phyloP scores from a whole-genome alignment of 2,888 invertebrate genomes.

The Andricus curvator region DNA sequence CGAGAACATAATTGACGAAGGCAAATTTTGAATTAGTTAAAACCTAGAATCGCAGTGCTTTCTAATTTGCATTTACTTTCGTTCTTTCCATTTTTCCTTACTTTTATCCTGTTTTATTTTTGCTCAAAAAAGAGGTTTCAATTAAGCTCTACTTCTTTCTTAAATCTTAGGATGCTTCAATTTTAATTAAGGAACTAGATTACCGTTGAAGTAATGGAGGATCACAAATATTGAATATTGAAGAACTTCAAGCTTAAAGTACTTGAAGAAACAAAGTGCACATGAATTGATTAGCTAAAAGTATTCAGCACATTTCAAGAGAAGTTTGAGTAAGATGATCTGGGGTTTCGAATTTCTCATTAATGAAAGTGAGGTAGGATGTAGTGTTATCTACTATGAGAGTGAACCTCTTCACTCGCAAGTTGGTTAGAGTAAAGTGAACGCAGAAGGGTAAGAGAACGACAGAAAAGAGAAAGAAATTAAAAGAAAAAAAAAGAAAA shows the following conservation, averaged over 20 bases:
- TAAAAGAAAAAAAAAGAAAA: not conserved
- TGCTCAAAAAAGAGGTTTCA: not conserved
- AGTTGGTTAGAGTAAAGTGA: constrained; percentile 6
- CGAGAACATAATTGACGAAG: no score
- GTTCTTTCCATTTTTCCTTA: no score
- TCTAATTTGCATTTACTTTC: no score
- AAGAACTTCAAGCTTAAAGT: constrained; percentile 6
- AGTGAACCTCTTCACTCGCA: not conserved
- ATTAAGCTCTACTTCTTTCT: constrained; percentile 9
- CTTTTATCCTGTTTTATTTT: no score
- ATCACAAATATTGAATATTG: constrained; percentile 19
- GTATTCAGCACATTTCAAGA: constrained; percentile 32
- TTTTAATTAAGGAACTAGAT: constrained; percentile 16
- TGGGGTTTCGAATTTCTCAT: constrained; percentile 28
- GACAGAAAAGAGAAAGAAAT: constrained; percentile 5
- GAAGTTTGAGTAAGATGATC: not conserved
- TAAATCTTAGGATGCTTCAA: not conserved
- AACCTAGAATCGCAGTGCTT: no score
- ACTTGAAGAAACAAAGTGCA: constrained; percentile 9
- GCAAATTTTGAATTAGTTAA: no score
- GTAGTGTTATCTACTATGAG: constrained; percentile 8
- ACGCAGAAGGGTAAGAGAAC: not conserved
- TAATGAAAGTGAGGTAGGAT: constrained; percentile 25
- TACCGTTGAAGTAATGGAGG: not conserved
- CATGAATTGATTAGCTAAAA: constrained; percentile 21